Conservation (phyloP, 2,113 vertebrate species). For the Probosciger aterrimus region DNA sequence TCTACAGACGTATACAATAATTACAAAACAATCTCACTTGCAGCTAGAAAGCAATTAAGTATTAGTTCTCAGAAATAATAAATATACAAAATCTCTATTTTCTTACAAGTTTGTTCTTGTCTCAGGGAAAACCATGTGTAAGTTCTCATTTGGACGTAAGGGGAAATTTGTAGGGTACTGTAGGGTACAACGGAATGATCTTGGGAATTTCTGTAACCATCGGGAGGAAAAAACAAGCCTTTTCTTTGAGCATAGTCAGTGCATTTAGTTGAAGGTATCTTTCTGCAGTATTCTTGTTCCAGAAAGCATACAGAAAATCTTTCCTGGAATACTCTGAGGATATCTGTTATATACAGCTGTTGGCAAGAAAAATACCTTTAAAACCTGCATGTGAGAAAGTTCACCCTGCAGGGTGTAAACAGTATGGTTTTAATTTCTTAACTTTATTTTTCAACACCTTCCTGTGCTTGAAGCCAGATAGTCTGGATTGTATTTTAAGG, state of each 20-base stretch:
- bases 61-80: not conserved
- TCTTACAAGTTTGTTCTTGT: not conserved
- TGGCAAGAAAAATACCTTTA: not conserved
- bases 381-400: not conserved
- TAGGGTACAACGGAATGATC: not conserved
- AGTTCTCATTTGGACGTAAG: not conserved
- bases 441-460: not conserved
- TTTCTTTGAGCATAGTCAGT: not conserved
- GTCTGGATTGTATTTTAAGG: not conserved
- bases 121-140: not conserved
- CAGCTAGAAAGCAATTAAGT: not conserved
- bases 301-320: not conserved
- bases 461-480: not conserved
- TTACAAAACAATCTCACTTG: not conserved
- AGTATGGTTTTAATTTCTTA: not conserved
- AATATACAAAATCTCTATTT: not conserved
- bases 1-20: slow-evolving; percentile 22
- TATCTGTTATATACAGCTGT: not conserved
- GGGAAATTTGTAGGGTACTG: not conserved
- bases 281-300: not conserved
- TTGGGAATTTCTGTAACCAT: not conserved
- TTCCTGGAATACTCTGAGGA: slow-evolving; percentile 8
- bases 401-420: not conserved
- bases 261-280: not conserved
- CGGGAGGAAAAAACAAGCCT: not conserved